Evolutionary conservation across 1,140 invertebrate genomes (phyloP).

Genomic region (Philotrypesis tridentata): DNA sequence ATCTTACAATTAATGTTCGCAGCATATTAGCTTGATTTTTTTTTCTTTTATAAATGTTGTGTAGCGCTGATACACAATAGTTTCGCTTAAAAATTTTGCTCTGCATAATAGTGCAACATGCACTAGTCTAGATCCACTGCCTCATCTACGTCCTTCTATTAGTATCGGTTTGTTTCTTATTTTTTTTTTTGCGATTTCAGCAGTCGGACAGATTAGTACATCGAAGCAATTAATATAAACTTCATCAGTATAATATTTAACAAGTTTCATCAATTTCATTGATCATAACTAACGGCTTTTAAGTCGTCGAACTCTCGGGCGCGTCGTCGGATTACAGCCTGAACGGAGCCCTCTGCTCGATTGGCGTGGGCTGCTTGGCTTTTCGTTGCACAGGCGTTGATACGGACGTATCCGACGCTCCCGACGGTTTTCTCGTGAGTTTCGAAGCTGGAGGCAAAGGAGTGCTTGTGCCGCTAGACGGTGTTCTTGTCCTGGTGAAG

Average conservation of each 20-base stretch:
- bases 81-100: not conserved
- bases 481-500: slow-evolving; percentile 76
- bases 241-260: slow-evolving; percentile 23
- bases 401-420: slow-evolving; percentile 78
- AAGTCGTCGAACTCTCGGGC: not conserved
- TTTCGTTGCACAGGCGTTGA: slow-evolving; percentile 69
- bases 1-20: not conserved
- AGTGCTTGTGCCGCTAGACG: slow-evolving; percentile 80
- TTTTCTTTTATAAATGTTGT: not conserved
- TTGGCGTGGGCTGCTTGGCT: slow-evolving; percentile 73
- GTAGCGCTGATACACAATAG: not conserved
- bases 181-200: no score
- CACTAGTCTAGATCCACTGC: not conserved
- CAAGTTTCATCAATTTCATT: slow-evolving; percentile 16
- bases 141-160: not conserved
- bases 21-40: not conserved
- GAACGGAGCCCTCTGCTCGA: slow-evolving; percentile 79
- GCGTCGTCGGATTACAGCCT: slow-evolving; percentile 72
- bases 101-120: not conserved
- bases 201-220: not conserved
- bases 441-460: slow-evolving; percentile 79
- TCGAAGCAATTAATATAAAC: slow-evolving; percentile 17
- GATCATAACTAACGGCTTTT: not conserved
- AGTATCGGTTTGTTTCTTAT: no score
- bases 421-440: slow-evolving; percentile 79